Evolutionary conservation across 2,888 invertebrate species (phyloP).

Genomic region (Acanthosoma haemorrhoidale): DNA sequence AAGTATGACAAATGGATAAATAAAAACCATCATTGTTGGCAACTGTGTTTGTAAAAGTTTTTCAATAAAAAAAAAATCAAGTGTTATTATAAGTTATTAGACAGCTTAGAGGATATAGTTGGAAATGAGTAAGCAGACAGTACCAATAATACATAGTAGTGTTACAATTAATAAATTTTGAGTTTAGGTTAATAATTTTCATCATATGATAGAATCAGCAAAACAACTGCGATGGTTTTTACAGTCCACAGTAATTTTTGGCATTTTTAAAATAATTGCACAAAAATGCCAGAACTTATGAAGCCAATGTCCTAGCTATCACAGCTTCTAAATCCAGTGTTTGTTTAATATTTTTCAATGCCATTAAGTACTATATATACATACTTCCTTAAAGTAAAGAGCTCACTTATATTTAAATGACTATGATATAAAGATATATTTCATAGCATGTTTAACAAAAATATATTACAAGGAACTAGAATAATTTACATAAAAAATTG

Average conservation of each 20-base stretch:
- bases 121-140: too few species aligned
- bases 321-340: constrained; percentile 14
- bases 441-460: neutral
- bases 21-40: neutral
- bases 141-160: too few species aligned
- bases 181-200: too few species aligned
- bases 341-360: neutral
- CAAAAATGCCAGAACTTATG: constrained; percentile 1
- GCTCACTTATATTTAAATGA: neutral
- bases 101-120: too few species aligned
- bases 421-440: constrained; percentile 10
- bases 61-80: too few species aligned
- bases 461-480: neutral
- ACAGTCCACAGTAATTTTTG: neutral
- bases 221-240: neutral
- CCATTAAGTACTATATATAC: neutral
- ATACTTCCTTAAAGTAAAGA: neutral
- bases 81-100: too few species aligned
- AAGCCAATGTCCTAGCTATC: constrained; percentile 20
- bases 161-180: too few species aligned
- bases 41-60: too few species aligned
- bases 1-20: neutral
- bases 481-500: neutral
- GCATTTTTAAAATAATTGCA: constrained; percentile 18
- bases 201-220: too few species aligned